Evolutionary conservation across 2,888 invertebrate genomes (phyloP).

Genomic region (Agriopis leucophaearia): DNA sequence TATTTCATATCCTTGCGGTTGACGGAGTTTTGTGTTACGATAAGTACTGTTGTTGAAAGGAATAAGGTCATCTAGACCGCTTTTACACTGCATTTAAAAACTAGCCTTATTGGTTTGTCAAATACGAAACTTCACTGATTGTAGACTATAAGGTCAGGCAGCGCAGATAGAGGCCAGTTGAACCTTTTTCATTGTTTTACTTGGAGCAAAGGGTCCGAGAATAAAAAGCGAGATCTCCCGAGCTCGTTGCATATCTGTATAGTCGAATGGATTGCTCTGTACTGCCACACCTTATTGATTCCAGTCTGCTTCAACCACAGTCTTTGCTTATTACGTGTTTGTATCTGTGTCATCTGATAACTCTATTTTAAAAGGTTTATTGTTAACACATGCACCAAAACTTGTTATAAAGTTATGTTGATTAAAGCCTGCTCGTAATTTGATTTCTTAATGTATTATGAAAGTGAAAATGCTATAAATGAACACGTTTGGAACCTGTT

Average conservation of each 20-base stretch:
- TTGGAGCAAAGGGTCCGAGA: constrained; percentile 17
- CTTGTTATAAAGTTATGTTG: constrained; percentile 24
- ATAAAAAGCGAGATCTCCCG: constrained; percentile 31
- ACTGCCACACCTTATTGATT: constrained; percentile 17
- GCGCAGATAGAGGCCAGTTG: not conserved
- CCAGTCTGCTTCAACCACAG: constrained; percentile 8
- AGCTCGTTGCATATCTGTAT: constrained; percentile 20
- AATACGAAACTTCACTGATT: constrained; percentile 9
- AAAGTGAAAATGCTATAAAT: constrained; percentile 40
- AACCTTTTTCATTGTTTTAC: constrained; percentile 11
- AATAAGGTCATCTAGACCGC: constrained; percentile 10
- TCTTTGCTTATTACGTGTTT: constrained; percentile 22
- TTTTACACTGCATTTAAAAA: constrained; percentile 7
- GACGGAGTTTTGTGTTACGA: constrained; percentile 48
- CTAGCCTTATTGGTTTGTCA: not conserved
- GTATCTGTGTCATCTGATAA: constrained; percentile 37
- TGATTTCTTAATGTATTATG: constrained; percentile 41
- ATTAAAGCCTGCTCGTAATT: constrained; percentile 31
- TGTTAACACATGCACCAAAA: constrained; percentile 22
- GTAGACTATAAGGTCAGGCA: not conserved
- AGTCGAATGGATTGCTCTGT: constrained; percentile 27
- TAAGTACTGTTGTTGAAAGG: constrained; percentile 41
- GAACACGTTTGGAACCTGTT: constrained; percentile 45
- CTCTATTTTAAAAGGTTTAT: constrained; percentile 31
- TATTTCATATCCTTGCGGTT: constrained; percentile 45